phyloP scores from a whole-genome alignment of 2,113 vertebrate genomes.

The Cavia aperea region DNA sequence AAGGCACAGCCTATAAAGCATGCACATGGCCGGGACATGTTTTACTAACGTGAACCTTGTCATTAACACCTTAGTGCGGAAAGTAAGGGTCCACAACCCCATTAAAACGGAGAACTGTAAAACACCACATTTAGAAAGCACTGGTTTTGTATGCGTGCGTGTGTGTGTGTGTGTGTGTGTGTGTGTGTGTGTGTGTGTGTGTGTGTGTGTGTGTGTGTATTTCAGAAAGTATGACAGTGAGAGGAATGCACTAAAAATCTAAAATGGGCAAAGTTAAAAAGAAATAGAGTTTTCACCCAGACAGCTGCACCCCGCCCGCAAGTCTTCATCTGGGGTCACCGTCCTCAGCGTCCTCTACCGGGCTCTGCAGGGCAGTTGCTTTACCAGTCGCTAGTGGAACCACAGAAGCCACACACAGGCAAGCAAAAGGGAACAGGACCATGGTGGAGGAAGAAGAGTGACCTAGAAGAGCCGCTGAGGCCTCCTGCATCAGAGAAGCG shows the following conservation, averaged over 20 bases:
- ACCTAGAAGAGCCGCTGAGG: fast-evolving
- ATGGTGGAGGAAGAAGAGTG: fast-evolving
- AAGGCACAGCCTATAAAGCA: no score
- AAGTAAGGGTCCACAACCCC: no score
- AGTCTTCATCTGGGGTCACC: background rate
- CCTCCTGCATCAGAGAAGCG: background rate
- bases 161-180: no score
- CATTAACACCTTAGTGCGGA: no score
- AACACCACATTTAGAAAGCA: no score
- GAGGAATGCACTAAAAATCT: background rate
- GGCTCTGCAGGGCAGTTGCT: background rate
- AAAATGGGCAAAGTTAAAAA: background rate
- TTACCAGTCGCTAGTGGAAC: background rate
- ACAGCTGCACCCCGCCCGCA: no score
- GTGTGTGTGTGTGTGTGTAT: background rate
- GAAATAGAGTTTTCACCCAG: no score
- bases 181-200: no score
- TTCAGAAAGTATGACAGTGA: background rate
- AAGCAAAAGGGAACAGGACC: background rate
- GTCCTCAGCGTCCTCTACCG: background rate
- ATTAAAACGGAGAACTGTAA: no score
- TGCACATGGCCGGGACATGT: no score
- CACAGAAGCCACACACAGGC: background rate
- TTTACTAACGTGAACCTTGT: no score
- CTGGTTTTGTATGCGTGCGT: no score